Evolutionary conservation across 2,113 vertebrate species (phyloP).

Genomic region (Oryzias javanicus): DNA sequence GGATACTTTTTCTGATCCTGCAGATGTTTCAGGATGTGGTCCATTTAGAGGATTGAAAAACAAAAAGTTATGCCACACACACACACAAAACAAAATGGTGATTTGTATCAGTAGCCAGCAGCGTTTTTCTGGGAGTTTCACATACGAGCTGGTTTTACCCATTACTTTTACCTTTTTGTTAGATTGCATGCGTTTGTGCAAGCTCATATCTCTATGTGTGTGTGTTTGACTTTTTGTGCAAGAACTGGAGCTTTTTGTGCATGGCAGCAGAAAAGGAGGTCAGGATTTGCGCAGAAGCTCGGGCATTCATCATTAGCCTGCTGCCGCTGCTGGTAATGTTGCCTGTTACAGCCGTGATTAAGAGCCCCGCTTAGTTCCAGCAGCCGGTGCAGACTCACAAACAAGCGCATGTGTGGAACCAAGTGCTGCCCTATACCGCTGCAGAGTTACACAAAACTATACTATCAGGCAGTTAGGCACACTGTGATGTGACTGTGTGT

Average conservation of each 20-base stretch:
- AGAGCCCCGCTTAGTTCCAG: slow-evolving; percentile 77
- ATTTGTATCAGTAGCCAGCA: too few relatives aligned
- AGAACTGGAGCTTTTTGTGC: slow-evolving; percentile 70
- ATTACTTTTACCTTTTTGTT: too few relatives aligned
- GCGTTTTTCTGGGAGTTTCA: too few relatives aligned
- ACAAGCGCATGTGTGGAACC: slow-evolving; percentile 35
- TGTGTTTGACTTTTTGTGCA: slow-evolving; percentile 30
- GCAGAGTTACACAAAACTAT: slow-evolving; percentile 38
- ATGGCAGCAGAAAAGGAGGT: slow-evolving; percentile 82
- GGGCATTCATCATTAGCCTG: slow-evolving; percentile 82
- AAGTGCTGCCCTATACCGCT: slow-evolving; percentile 11
- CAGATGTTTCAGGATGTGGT: slow-evolving; percentile 42
- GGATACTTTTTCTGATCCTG: slow-evolving; percentile 13
- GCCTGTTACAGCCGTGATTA: slow-evolving; percentile 77
- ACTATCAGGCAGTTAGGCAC: slow-evolving; percentile 20
- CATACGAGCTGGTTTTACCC: too few relatives aligned
- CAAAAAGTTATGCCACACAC: slow-evolving; percentile 41
- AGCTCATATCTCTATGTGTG: slow-evolving; percentile 18
- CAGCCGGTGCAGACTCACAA: slow-evolving; percentile 59
- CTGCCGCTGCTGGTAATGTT: slow-evolving; percentile 78
- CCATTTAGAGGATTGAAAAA: slow-evolving; percentile 33
- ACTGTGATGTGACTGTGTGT: slow-evolving; percentile 18
- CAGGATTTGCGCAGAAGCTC: slow-evolving; percentile 76
- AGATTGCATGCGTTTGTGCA: slow-evolving; percentile 3
- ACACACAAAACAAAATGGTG: not conserved